A percentile compares a stretch with the other conserved stretches of the same genome.
Evolutionary conservation across 2,113 vertebrate genomes (phyloP).

Genomic region (Brienomyrus longianalis): DNA sequence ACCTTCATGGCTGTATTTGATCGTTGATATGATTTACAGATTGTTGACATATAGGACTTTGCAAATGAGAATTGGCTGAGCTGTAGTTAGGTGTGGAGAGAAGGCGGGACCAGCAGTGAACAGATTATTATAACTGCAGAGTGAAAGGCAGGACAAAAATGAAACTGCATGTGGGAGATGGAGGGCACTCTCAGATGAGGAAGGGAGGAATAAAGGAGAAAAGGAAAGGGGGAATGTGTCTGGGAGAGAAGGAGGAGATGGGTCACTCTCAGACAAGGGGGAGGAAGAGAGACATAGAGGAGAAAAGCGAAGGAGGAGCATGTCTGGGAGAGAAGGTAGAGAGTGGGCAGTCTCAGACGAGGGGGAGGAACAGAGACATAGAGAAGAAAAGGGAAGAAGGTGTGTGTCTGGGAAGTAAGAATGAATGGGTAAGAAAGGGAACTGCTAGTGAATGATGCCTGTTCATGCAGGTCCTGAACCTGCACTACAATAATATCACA

Average conservation of each 20-base stretch:
- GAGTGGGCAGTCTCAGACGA: neutral
- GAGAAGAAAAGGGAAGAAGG: neutral
- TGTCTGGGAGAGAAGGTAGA: neutral
- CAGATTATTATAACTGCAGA: constrained; percentile 11
- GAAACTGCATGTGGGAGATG: neutral
- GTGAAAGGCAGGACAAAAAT: constrained; percentile 19
- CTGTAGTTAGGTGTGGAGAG: constrained; percentile 4
- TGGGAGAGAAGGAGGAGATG: neutral
- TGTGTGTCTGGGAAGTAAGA: neutral
- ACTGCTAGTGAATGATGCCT: neutral
- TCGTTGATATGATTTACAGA: constrained; percentile 32
- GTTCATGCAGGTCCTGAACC: neutral
- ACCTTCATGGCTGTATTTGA: constrained; percentile 34
- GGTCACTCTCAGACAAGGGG: neutral
- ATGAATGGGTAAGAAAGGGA: neutral
- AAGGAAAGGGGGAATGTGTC: neutral
- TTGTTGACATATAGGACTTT: constrained; percentile 6
- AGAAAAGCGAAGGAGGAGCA: neutral
- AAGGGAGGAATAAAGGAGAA: neutral
- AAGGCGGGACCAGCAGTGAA: constrained; percentile 12
- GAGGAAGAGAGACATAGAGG: neutral
- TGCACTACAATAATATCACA: neutral
- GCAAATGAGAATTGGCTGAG: neutral
- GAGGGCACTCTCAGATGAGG: constrained; percentile 24
- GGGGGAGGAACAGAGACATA: neutral